phyloP scores from a whole-genome alignment of 2,797 vertebrate genomes.

The Rhabdophis nuchalis region DNA sequence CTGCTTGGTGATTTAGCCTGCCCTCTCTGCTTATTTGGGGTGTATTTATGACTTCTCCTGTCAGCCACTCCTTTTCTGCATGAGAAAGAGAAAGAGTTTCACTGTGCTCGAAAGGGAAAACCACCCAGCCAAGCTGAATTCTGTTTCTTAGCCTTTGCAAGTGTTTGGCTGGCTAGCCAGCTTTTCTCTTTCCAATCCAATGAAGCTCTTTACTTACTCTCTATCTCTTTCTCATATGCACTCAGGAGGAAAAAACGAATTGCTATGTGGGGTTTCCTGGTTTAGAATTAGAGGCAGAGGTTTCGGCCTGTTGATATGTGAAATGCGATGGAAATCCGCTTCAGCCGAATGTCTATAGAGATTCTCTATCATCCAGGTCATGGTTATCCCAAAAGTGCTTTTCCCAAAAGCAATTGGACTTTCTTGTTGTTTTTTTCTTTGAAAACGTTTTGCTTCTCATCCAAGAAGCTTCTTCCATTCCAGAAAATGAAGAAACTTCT shows the following conservation, averaged over 20 bases:
- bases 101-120: neutral
- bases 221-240: neutral
- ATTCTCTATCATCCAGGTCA: neutral
- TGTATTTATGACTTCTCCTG: neutral
- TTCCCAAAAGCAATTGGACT: neutral
- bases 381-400: neutral
- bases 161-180: neutral
- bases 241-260: neutral
- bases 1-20: neutral
- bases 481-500: neutral
- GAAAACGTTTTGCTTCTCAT: neutral
- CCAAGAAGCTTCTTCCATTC: neutral
- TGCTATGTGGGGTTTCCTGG: neutral
- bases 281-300: neutral
- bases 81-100: neutral
- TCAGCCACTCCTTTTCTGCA: neutral
- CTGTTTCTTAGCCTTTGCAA: neutral
- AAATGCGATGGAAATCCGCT: neutral
- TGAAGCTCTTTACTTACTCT: neutral
- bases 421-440: neutral
- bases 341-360: neutral
- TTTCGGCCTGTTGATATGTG: neutral
- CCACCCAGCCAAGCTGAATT: neutral
- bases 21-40: neutral
- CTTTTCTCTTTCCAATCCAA: neutral